A percentile compares a stretch with the other conserved stretches of the same genome.
phyloP scores from a whole-genome alignment of 2,797 vertebrate genomes.

The Siniperca obscura region DNA sequence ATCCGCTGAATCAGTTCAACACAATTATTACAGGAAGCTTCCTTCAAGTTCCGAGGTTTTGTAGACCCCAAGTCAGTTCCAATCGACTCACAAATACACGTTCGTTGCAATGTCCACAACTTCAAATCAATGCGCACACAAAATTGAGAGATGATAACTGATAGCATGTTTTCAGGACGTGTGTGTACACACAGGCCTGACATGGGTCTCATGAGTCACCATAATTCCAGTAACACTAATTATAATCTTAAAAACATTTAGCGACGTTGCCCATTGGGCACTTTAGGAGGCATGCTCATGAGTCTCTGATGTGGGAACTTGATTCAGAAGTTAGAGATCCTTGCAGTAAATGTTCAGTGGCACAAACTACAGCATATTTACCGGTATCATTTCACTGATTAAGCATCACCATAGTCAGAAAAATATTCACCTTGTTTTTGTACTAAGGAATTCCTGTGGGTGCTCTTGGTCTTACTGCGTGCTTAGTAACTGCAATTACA shows the following conservation, averaged over 20 bases:
- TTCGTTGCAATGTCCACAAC: background rate
- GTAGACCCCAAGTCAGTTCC: too few species aligned
- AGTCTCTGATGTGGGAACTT: constrained; percentile 58
- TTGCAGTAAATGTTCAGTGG: constrained; percentile 63
- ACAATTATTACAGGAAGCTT: background rate
- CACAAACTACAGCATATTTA: constrained; percentile 45
- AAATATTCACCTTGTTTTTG: constrained; percentile 39
- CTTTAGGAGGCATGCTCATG: constrained; percentile 27
- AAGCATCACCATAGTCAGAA: constrained; percentile 8
- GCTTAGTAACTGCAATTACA: background rate
- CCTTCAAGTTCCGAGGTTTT: background rate
- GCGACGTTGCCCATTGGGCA: constrained; percentile 27
- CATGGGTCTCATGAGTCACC: constrained; percentile 67
- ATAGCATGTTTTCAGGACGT: constrained; percentile 18
- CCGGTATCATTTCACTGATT: constrained; percentile 32
- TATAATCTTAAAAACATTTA: constrained; percentile 62
- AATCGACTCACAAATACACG: background rate
- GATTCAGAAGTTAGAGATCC: constrained; percentile 41
- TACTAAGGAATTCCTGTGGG: constrained; percentile 40
- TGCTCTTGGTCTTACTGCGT: constrained; percentile 15
- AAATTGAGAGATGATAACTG: background rate
- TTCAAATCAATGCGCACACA: background rate
- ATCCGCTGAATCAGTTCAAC: background rate
- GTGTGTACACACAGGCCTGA: constrained; percentile 17
- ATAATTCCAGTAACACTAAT: constrained; percentile 70